Evolutionary conservation across 2,113 vertebrate species (phyloP), one percentile per base, ranked within the genome.

Genomic region (Apus apus): DNA sequence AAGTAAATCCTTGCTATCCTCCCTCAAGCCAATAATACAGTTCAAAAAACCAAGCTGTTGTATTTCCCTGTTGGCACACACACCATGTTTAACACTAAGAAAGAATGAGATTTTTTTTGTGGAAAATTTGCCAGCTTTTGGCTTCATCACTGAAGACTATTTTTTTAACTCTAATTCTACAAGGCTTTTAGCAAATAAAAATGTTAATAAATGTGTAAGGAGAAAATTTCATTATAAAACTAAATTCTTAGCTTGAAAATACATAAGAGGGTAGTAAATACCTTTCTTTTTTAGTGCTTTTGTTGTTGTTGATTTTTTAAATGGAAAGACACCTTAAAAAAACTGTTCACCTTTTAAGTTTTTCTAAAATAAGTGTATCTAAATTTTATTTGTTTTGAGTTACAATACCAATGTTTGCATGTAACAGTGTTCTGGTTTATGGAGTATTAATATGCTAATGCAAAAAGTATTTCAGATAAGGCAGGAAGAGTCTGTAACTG

Each of bases 201-300:
- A 32, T 19, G 21, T 62, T 34, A 73, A 65, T 53, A 62, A 83
- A 51, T 38, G 5, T 54, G 3, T 2, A 57, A 90, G 60, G 25
- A 30, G 78, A 18, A 66, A 51, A 43, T 22, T 2, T 8, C 5
- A 34, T 85, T 56, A 30, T 32, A 57, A 82, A 85, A 67, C 5
- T 40, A 73, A 72, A 68, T 48, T 1, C 6, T 57, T 22, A 22
- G 1, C 11, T 75, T 85, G 23, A 87, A 85, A 90, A 85, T 72
- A 5, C 20, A 58, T 45, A 53, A 1, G 2, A 6, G 11, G 0
- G 0, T 38, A 57, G 14, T 57, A 58, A 81, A 54, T 43, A 43
- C 40, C 40, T 43, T 12, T 43, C 11, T 43, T 43, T 43, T 43
- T 43, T 6, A 68, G 15, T 46, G 1, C 2, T 6, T 20, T 45